phyloP scores from a whole-genome alignment of 2,113 vertebrate genomes.

The Nymphicus hollandicus region DNA sequence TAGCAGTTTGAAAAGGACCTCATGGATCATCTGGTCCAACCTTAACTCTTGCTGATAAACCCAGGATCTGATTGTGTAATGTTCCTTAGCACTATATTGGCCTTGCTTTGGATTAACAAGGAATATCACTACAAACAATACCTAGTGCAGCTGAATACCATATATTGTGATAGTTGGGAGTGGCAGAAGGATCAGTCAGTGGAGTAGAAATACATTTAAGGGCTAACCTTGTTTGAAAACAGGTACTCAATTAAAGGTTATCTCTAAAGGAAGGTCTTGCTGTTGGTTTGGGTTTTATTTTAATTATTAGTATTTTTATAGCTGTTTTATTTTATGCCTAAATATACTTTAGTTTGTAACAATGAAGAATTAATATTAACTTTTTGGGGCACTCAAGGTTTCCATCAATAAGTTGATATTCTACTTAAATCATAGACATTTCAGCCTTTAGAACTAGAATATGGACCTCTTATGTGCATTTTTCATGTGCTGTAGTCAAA shows the following conservation, averaged over 20 bases:
- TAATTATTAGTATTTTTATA: neutral
- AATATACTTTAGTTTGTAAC: neutral
- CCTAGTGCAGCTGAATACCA: neutral
- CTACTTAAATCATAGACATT: neutral
- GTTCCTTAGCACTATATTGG: slow-evolving; percentile 5
- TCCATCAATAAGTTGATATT: neutral
- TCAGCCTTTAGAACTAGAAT: neutral
- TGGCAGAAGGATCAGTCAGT: neutral
- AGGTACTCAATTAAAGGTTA: neutral
- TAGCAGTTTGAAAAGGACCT: neutral
- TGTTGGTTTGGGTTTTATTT: neutral
- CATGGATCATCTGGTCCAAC: neutral
- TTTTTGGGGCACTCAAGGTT: neutral
- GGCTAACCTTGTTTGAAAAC: slow-evolving; percentile 6
- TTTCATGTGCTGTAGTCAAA: neutral
- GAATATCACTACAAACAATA: neutral
- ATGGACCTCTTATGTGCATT: neutral
- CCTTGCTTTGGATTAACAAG: slow-evolving; percentile 51
- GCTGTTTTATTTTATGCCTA: neutral
- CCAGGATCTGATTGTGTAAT: neutral
- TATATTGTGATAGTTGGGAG: neutral
- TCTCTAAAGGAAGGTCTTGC: neutral
- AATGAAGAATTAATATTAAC: neutral
- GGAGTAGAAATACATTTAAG: neutral
- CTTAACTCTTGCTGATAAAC: slow-evolving; percentile 14